Conservation (phyloP, 2,888 invertebrate species). For the Ichneumoninae sp. region DNA sequence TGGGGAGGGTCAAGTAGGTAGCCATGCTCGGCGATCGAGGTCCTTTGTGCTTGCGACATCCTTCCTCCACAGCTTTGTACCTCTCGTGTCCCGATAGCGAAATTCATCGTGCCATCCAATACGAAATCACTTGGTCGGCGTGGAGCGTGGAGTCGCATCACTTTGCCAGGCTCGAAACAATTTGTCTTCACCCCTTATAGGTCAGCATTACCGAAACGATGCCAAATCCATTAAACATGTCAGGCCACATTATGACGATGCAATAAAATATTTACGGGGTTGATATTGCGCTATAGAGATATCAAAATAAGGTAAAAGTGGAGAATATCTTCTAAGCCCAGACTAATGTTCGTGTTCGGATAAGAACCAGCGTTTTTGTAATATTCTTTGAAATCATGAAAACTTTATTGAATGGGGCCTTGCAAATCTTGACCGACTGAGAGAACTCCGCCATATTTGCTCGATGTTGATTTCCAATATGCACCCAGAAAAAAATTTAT, state of each 20-base stretch:
- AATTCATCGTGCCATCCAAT: conserved; percentile 41
- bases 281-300: no score
- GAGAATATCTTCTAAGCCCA: background rate
- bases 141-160: conserved; percentile 7
- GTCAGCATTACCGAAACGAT: background rate
- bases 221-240: background rate
- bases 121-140: conserved; percentile 41
- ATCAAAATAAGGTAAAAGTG: no score
- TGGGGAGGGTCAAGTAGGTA: conserved; percentile 29
- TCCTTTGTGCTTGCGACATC: conserved; percentile 40
- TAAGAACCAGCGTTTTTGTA: background rate
- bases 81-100: conserved; percentile 27
- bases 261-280: background rate
- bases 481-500: no score
- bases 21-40: conserved; percentile 20
- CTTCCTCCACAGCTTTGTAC: conserved; percentile 10
- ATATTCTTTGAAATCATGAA: no score
- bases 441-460: no score
- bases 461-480: no score
- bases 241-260: background rate
- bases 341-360: background rate
- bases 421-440: no score
- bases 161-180: conserved; percentile 28
- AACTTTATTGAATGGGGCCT: no score
- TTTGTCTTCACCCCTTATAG: conserved; percentile 16